A percentile compares a stretch with the other conserved stretches of the same genome.
phyloP scores from a whole-genome alignment of 2,797 vertebrate species.

The Myripristis murdjan region DNA sequence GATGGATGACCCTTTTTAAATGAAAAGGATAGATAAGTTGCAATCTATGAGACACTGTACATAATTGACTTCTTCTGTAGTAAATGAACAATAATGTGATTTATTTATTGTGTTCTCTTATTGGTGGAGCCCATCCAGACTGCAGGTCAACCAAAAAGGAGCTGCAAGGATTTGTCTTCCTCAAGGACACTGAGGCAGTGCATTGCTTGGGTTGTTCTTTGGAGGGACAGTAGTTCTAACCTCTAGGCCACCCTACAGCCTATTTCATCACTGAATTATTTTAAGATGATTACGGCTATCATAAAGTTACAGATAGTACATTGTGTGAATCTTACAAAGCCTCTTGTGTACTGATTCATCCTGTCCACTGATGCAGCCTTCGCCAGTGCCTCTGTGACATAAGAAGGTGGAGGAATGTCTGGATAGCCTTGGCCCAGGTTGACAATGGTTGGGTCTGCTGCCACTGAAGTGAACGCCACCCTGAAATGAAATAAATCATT shows the following conservation, averaged over 20 bases:
- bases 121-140: too few species aligned
- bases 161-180: too few species aligned
- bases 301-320: too few species aligned
- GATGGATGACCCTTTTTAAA: conserved; percentile 90
- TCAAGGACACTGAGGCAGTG: too few species aligned
- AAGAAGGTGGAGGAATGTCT: conserved; percentile 92
- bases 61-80: too few species aligned
- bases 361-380: conserved; percentile 86
- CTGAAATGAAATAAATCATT: conserved; percentile 69
- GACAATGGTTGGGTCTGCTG: conserved; percentile 91
- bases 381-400: conserved; percentile 91
- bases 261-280: too few species aligned
- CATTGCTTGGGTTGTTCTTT: too few species aligned
- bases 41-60: not conserved
- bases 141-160: too few species aligned
- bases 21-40: conserved; percentile 7
- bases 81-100: not conserved
- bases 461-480: conserved; percentile 92
- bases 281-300: too few species aligned
- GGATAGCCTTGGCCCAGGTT: conserved; percentile 96
- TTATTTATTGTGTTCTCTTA: too few species aligned
- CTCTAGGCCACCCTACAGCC: too few species aligned
- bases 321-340: conserved; percentile 89
- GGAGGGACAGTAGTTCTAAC: too few species aligned
- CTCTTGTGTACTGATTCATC: conserved; percentile 95